Evolutionary conservation across 2,113 vertebrate species (phyloP).

Genomic region (Centrocercus urophasianus): DNA sequence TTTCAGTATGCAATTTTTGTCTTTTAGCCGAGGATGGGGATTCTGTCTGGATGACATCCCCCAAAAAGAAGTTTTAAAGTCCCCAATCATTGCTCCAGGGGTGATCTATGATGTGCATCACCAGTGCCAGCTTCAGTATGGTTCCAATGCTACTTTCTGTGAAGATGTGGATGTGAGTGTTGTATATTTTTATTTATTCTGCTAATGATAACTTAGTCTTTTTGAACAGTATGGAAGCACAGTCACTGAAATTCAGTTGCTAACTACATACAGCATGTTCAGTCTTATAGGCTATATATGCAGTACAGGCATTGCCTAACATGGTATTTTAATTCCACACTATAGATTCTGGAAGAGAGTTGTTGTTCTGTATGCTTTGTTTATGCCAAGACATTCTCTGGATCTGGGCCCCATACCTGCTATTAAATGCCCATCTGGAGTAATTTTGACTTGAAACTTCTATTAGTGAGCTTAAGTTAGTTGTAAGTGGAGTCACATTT

Average conservation of each 20-base stretch:
- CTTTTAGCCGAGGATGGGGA: conserved; percentile 92
- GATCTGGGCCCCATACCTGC: rapidly evolving
- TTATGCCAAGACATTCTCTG: background rate
- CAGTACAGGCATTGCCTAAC: background rate
- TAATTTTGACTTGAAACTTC: background rate
- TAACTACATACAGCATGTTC: background rate
- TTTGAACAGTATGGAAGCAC: background rate
- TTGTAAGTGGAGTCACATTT: background rate
- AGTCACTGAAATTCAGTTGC: background rate
- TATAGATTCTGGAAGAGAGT: background rate
- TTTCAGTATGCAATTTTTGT: background rate
- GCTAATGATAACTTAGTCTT: background rate
- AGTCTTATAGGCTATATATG: background rate
- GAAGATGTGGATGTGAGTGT: conserved; percentile 91
- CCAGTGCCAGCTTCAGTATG: conserved; percentile 97
- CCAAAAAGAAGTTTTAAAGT: conserved; percentile 89
- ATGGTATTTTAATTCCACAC: background rate
- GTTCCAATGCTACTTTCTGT: conserved; percentile 93
- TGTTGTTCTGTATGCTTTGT: background rate
- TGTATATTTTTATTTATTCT: background rate
- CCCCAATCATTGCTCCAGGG: conserved; percentile 89
- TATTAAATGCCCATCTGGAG: background rate
- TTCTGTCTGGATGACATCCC: conserved; percentile 94
- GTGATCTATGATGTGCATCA: conserved; percentile 94
- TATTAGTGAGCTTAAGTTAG: background rate